Evolutionary conservation across 2,797 vertebrate species (phyloP).

Genomic region (Cephalopachus bancanus): DNA sequence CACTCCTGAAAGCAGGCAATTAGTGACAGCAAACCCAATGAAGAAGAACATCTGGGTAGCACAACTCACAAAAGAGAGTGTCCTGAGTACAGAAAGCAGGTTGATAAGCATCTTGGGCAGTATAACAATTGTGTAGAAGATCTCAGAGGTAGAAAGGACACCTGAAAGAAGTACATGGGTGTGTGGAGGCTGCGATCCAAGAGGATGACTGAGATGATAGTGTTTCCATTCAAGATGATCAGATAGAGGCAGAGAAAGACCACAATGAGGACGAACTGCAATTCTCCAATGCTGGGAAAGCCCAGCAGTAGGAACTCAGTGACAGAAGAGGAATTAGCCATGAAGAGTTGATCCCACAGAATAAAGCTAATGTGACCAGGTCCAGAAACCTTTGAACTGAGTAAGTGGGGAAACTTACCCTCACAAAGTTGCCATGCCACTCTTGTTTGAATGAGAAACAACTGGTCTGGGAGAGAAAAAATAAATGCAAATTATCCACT

Average conservation of each 20-base stretch:
- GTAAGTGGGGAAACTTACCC: neutral
- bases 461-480: too few species aligned
- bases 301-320: constrained; percentile 67
- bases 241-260: constrained; percentile 70
- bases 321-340: constrained; percentile 58
- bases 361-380: neutral
- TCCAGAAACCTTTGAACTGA: neutral
- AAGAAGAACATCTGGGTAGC: too few species aligned
- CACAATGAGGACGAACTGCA: constrained; percentile 62
- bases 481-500: neutral
- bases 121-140: neutral
- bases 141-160: constrained; percentile 70
- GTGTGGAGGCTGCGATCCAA: constrained; percentile 66
- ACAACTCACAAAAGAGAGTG: too few species aligned
- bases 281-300: constrained; percentile 65
- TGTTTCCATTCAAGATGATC: constrained; percentile 70
- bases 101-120: too few species aligned
- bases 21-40: too few species aligned
- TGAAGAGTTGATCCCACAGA: neutral
- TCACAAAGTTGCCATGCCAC: neutral
- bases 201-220: constrained; percentile 54
- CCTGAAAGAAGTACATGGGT: constrained; percentile 75
- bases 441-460: neutral
- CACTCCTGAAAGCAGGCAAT: too few species aligned
- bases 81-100: too few species aligned